Evolutionary conservation across 1,140 invertebrate species (phyloP).

Genomic region (Lepidostoma basale): DNA sequence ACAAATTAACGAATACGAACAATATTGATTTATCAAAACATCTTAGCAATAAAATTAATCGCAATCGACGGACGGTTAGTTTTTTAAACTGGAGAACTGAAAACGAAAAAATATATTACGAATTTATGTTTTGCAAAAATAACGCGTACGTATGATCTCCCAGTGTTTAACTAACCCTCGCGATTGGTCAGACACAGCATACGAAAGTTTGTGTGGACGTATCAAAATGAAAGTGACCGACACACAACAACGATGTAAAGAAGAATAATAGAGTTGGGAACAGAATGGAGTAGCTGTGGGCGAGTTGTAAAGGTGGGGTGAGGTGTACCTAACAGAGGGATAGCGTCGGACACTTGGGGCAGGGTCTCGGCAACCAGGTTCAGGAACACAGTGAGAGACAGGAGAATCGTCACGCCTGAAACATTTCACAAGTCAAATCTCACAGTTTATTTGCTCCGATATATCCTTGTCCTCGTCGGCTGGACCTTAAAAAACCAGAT

Average conservation of each 20-base stretch:
- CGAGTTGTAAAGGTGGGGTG: conserved; percentile 45
- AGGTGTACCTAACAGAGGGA: conserved; percentile 89
- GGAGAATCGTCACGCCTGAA: conserved; percentile 99
- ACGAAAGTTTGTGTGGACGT: conserved; percentile 34
- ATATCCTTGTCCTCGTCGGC: not conserved
- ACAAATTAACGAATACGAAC: conserved; percentile 15
- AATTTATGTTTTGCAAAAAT: too few species aligned
- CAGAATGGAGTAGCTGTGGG: conserved; percentile 44
- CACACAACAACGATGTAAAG: conserved; percentile 47
- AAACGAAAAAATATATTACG: too few species aligned
- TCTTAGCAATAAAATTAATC: conserved; percentile 7
- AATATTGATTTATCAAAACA: conserved; percentile 16
- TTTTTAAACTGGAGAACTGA: not conserved
- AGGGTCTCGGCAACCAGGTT: conserved; percentile 94
- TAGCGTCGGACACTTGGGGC: conserved; percentile 93
- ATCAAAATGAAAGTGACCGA: conserved; percentile 43
- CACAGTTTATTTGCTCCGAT: not conserved
- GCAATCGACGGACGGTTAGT: conserved; percentile 5
- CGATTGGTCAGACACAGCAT: conserved; percentile 34
- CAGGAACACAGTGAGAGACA: conserved; percentile 99
- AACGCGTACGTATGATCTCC: too few species aligned
- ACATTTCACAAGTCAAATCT: conserved; percentile 60
- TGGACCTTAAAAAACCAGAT: not conserved
- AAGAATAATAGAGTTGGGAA: conserved; percentile 44
- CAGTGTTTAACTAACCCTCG: not conserved